A percentile compares a stretch with the other conserved stretches of the same genome.
These are phyloP conservation scores for Ctenopoma kingsleyae DNA, from an alignment of 2,797 vertebrate species.

Conservation along the genomic window DNA sequence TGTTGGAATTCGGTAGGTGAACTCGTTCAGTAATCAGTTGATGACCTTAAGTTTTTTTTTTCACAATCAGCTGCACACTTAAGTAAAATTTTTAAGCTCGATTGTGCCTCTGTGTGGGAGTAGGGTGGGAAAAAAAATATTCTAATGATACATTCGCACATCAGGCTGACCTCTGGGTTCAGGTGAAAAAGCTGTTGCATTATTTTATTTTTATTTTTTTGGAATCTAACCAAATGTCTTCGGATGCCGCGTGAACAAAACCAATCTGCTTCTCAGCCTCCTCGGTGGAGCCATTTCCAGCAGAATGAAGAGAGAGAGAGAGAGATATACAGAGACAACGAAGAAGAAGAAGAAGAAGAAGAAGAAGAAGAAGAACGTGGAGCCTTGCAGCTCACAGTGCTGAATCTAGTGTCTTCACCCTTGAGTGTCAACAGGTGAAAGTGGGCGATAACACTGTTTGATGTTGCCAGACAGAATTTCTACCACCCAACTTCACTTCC, in stretches of 20 bases:
- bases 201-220: slow-evolving; percentile 32
- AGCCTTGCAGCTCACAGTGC: slow-evolving; percentile 50
- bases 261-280: slow-evolving; percentile 24
- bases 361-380: slow-evolving; percentile 19
- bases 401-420: slow-evolving; percentile 78
- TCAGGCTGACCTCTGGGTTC: slow-evolving; percentile 55
- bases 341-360: slow-evolving; percentile 16
- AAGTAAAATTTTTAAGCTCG: slow-evolving; percentile 27
- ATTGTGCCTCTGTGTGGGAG: slow-evolving; percentile 67
- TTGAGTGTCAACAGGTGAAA: slow-evolving; percentile 91
- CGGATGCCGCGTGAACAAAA: slow-evolving; percentile 36
- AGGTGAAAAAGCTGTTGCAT: slow-evolving; percentile 52
- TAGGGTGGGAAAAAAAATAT: slow-evolving; percentile 30
- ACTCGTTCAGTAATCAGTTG: slow-evolving; percentile 53
- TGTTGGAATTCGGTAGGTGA: slow-evolving; percentile 43
- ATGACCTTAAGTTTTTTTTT: slow-evolving; percentile 51
- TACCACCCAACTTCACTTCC: slow-evolving; percentile 92
- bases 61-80: slow-evolving; percentile 31
- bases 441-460: slow-evolving; percentile 89
- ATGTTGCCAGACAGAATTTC: slow-evolving; percentile 92
- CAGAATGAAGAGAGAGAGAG: neutral
- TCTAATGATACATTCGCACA: slow-evolving; percentile 31
- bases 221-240: slow-evolving; percentile 56
- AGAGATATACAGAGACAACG: neutral
- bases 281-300: slow-evolving; percentile 13